These are phyloP conservation scores for Cheilosia impressa DNA, from an alignment of 2,888 invertebrate species.

Conservation along the genomic window DNA sequence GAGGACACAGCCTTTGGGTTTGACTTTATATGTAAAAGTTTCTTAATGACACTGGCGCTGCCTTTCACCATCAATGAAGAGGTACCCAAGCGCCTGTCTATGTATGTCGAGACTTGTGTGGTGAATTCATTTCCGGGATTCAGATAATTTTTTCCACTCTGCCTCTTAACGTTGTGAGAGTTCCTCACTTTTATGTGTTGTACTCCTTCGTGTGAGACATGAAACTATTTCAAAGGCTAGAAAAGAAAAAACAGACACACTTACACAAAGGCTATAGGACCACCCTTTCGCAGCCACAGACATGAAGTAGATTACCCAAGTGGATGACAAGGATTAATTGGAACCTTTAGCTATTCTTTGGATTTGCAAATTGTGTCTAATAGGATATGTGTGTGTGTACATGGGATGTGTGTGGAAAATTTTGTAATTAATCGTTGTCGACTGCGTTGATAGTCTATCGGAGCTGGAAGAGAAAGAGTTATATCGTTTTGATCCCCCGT, in stretches of 20 bases:
- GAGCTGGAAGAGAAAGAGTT: conserved; percentile 17
- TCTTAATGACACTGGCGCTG: conserved; percentile 60
- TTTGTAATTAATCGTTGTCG: conserved; percentile 74
- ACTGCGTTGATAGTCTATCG: conserved; percentile 56
- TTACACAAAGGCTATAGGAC: too few species aligned
- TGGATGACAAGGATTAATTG: conserved; percentile 75
- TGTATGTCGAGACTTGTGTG: conserved; percentile 3
- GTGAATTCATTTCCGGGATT: conserved; percentile 65
- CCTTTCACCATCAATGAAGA: conserved; percentile 21
- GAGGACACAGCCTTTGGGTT: conserved; percentile 2
- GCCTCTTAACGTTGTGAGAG: conserved; percentile 7
- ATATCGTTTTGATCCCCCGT: conserved; percentile 45
- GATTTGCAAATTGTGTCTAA: conserved; percentile 70
- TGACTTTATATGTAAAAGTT: conserved; percentile 25
- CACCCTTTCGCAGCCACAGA: conserved; percentile 16
- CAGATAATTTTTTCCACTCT: conserved; percentile 28
- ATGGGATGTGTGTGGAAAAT: conserved; percentile 52
- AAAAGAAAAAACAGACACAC: too few species aligned
- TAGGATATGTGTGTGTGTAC: conserved; percentile 30
- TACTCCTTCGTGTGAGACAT: conserved; percentile 39
- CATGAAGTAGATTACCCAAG: conserved; percentile 71
- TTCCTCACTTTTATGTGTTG: conserved; percentile 45
- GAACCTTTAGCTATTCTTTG: conserved; percentile 65
- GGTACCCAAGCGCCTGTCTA: neutral
- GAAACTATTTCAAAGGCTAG: conserved; percentile 43